Base-by-base conservation (phyloP, 2,113 vertebrate species). In the Glaucidium brasilianum region DNA sequence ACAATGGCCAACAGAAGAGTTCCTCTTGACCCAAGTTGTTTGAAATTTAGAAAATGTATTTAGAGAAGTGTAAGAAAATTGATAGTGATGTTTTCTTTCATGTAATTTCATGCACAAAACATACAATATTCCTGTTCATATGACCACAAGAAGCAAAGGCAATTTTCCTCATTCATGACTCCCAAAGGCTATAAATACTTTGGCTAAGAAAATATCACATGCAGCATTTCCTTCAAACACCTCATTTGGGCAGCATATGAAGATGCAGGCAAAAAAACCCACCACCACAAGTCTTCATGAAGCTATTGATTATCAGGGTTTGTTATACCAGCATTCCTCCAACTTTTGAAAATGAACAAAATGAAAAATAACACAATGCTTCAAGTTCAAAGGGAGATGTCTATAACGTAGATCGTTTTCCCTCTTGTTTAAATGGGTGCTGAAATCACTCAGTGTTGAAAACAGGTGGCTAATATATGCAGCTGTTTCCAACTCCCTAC, bases 351-450 rank as follows among this genome's bases (percentile, higher is more conserved):
- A 88, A 62, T 8, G 8, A 69, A 60, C 16, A 17, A 21, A 39
- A 62, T 27, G 0, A 67, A 63, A 59, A 62, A 15, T 30, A 16
- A 59, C 22, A 37, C 25, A 69, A 53, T 15, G 50, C n/a, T 85
- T 55, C 26, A 25, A 55, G n/a, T 10, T 21, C 30, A 39, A 47
- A 67, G 37, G 6, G 6, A 15, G 10, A 49, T 22, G 5, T 19
- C 30, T 29, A 32, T 10, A 73, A 50, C 0, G 1, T 0, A 50
- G 18, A 13, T 11, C 0, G 37, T 39, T 32, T 62, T 63, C 34
- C 7, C 5, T 56, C 62, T 53, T 26, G 4, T 37, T 88, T n/a
- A 23, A 95, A 62, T 9, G 4, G 4, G 9, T 60, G 37, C 26
- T 49, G 41, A 68, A 78, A 77, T 77, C 19, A 23, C 15, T 60